phyloP scores from a whole-genome alignment of 2,888 invertebrate species.

The Latrodectus hesperus region DNA sequence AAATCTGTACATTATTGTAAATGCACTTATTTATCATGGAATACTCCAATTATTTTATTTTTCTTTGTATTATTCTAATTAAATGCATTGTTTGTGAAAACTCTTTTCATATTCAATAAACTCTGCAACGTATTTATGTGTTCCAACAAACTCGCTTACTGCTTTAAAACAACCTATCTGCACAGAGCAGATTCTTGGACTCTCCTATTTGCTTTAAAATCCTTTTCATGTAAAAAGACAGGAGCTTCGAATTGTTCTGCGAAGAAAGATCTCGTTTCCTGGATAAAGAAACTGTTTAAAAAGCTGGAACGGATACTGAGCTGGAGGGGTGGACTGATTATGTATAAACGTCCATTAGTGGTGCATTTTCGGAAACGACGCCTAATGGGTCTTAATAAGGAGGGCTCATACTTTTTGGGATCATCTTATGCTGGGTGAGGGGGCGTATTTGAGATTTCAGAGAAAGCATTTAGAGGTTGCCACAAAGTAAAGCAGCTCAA shows the following conservation, averaged over 20 bases:
- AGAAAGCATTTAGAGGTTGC: neutral
- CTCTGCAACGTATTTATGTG: too few species aligned
- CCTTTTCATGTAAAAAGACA: neutral
- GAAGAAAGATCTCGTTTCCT: neutral
- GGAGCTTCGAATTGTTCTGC: neutral
- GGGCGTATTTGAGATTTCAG: slow-evolving; percentile 1
- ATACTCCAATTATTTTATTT: too few species aligned
- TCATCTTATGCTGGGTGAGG: neutral
- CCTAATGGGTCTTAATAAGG: slow-evolving; percentile 59
- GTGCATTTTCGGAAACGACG: slow-evolving; percentile 34
- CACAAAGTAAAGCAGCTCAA: too few species aligned
- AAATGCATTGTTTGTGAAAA: too few species aligned
- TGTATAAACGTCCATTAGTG: slow-evolving; percentile 40
- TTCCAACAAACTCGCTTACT: too few species aligned
- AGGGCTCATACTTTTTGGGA: slow-evolving; percentile 26
- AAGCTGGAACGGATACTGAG: neutral
- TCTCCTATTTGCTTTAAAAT: neutral
- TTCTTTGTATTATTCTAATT: too few species aligned
- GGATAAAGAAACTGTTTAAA: slow-evolving; percentile 1
- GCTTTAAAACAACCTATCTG: neutral
- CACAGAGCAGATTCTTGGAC: neutral
- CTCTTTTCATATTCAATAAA: too few species aligned
- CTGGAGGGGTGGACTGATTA: slow-evolving; percentile 20
- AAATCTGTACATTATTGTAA: too few species aligned
- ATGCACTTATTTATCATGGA: too few species aligned